A percentile compares a stretch with the other conserved stretches of the same genome.
Evolutionary conservation across 2,113 vertebrate genomes (phyloP).

Genomic region (Sinosuthora webbiana): DNA sequence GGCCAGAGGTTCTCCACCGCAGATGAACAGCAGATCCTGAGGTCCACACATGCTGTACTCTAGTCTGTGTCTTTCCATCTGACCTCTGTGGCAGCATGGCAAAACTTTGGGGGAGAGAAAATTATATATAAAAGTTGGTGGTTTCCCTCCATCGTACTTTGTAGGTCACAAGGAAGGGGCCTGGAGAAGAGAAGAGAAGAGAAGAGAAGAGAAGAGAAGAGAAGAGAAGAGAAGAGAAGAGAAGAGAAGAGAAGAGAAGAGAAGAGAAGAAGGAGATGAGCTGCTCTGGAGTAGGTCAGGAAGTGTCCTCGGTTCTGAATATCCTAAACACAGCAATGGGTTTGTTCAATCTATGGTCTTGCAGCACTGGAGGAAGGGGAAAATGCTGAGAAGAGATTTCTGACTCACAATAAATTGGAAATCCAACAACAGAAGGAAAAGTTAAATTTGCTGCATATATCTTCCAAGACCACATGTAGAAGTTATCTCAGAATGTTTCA

Average conservation of each 20-base stretch:
- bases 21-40: not conserved
- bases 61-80: not conserved
- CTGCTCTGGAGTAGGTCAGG: not conserved
- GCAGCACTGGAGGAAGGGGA: not conserved
- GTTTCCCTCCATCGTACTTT: not conserved
- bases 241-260: no score
- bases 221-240: no score
- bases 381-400: not conserved
- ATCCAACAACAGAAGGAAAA: not conserved
- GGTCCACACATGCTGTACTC: not conserved
- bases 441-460: not conserved
- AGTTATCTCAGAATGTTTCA: not conserved
- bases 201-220: no score
- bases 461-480: not conserved
- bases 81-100: not conserved
- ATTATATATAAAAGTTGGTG: fast-evolving
- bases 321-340: not conserved
- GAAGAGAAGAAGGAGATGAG: not conserved
- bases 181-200: not conserved
- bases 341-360: fast-evolving
- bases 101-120: not conserved
- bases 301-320: not conserved
- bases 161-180: not conserved
- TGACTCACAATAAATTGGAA: not conserved
- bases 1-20: not conserved